phyloP scores from a whole-genome alignment of 1,140 invertebrate species.

The Drosophila ambigua region DNA sequence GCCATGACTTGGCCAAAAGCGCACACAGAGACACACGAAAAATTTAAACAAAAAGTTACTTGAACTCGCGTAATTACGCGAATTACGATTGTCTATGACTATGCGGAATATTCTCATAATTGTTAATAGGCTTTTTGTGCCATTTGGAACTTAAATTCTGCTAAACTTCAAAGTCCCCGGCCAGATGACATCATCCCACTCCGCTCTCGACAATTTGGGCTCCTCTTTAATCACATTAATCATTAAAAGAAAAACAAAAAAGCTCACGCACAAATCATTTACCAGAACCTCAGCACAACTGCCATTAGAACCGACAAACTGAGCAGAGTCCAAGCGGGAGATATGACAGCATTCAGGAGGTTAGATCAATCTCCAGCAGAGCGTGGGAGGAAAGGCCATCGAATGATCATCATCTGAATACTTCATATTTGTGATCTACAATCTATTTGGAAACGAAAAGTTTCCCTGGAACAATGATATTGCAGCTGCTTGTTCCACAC shows the following conservation, averaged over 20 bases:
- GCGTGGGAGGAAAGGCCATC: not conserved
- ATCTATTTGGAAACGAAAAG: too few relatives aligned
- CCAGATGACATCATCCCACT: slow-evolving; percentile 36
- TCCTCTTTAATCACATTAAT: slow-evolving; percentile 43
- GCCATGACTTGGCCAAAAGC: slow-evolving; percentile 66
- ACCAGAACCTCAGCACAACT: slow-evolving; percentile 4
- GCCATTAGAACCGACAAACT: slow-evolving; percentile 26
- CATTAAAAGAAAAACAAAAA: slow-evolving; percentile 20
- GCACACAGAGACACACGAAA: not conserved
- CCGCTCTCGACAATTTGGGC: not conserved
- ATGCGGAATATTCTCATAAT: slow-evolving; percentile 51
- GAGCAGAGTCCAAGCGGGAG: slow-evolving; percentile 17
- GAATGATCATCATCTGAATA: too few relatives aligned
- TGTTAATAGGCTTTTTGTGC: slow-evolving; percentile 47
- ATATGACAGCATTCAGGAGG: slow-evolving; percentile 27
- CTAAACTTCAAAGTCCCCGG: slow-evolving; percentile 10
- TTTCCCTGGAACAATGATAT: not conserved
- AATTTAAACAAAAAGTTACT: slow-evolving; percentile 52
- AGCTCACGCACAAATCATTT: slow-evolving; percentile 34
- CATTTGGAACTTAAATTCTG: slow-evolving; percentile 1
- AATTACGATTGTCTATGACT: slow-evolving; percentile 65
- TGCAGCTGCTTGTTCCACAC: too few relatives aligned
- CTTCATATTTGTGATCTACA: too few relatives aligned
- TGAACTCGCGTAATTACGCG: slow-evolving; percentile 70
- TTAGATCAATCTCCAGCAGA: not conserved